phyloP scores from a whole-genome alignment of 2,888 invertebrate genomes.

The Parasteatoda lunata region DNA sequence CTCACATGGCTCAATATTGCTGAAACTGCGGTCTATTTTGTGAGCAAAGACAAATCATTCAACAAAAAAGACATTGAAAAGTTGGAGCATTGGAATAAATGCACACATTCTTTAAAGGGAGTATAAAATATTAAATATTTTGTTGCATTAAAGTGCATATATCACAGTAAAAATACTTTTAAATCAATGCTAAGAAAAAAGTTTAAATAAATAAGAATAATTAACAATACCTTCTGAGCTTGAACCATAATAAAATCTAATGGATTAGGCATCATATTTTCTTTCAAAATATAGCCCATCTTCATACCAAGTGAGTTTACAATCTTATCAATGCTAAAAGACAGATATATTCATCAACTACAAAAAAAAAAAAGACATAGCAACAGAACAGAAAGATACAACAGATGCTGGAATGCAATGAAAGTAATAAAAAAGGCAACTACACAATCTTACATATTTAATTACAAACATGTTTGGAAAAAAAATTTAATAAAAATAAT shows the following conservation, averaged over 20 bases:
- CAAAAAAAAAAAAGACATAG: too few relatives aligned
- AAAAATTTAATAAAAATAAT: too few relatives aligned
- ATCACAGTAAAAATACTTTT: not conserved
- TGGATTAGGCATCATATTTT: constrained; percentile 74
- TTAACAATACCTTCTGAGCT: constrained; percentile 73
- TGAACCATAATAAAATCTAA: constrained; percentile 74
- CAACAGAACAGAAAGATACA: too few relatives aligned
- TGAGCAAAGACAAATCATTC: too few relatives aligned
- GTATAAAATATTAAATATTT: constrained; percentile 6
- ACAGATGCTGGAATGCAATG: too few relatives aligned
- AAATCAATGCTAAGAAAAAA: not conserved
- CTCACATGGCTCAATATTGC: too few relatives aligned
- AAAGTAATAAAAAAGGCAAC: too few relatives aligned
- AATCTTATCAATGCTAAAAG: constrained; percentile 75
- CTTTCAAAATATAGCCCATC: constrained; percentile 74
- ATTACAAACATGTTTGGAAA: too few relatives aligned
- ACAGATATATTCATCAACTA: not conserved
- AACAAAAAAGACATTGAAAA: too few relatives aligned
- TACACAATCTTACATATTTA: too few relatives aligned
- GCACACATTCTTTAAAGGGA: not conserved
- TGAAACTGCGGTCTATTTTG: too few relatives aligned
- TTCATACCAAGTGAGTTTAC: constrained; percentile 74
- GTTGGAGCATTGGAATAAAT: not conserved
- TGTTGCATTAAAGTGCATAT: not conserved
- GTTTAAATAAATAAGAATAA: too few relatives aligned